These are phyloP conservation scores for Magallana gigas DNA, from an alignment of 1,140 invertebrate species.

Conservation along the genomic window DNA sequence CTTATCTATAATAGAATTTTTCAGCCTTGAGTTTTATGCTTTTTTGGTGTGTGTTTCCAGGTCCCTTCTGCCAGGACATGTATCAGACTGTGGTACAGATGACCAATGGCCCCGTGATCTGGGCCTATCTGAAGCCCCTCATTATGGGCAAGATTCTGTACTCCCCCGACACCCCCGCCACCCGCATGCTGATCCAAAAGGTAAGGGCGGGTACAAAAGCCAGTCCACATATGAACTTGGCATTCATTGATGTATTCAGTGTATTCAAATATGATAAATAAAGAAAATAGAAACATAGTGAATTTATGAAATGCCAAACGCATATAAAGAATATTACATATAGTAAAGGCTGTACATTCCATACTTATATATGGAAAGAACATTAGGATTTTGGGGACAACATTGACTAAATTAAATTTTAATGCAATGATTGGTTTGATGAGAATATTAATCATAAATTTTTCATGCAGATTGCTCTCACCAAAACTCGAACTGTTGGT, in stretches of 20 bases:
- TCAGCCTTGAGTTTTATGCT: neutral
- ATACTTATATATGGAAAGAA: too few species aligned
- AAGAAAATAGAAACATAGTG: too few species aligned
- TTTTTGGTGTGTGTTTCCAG: constrained; percentile 58
- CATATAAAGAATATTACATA: too few species aligned
- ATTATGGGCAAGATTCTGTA: constrained; percentile 79
- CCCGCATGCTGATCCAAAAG: constrained; percentile 73
- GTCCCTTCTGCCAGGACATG: constrained; percentile 76
- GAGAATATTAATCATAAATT: too few species aligned
- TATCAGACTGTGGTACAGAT: constrained; percentile 73
- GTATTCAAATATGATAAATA: too few species aligned
- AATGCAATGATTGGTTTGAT: too few species aligned
- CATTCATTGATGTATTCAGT: too few species aligned
- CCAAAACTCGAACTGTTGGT: neutral
- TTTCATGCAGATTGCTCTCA: too few species aligned
- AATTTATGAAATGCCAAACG: too few species aligned
- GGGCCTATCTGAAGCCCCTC: constrained; percentile 79
- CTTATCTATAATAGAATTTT: neutral
- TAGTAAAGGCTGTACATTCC: too few species aligned
- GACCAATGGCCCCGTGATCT: constrained; percentile 76
- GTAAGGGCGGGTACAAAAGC: constrained; percentile 49
- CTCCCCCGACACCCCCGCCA: constrained; percentile 76
- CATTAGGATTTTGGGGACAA: too few species aligned
- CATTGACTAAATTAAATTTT: too few species aligned
- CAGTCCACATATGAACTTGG: neutral